phyloP scores from a whole-genome alignment of 2,113 vertebrate genomes.

The Sinocyclocheilus anophthalmus region DNA sequence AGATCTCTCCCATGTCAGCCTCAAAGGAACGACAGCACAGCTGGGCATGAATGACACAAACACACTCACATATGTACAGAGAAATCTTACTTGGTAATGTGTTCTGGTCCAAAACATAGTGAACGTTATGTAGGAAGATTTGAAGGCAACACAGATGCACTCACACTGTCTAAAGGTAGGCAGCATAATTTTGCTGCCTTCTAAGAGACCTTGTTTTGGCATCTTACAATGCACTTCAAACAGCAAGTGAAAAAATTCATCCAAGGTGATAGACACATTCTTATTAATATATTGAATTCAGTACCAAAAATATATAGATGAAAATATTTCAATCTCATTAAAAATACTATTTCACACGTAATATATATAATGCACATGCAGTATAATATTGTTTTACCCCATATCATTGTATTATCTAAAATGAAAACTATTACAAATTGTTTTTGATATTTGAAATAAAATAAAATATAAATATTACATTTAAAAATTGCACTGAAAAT shows the following conservation, averaged over 20 bases:
- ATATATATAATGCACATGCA: too few relatives aligned
- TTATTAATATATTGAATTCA: too few relatives aligned
- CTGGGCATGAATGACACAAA: neutral
- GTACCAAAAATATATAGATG: neutral
- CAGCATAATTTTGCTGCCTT: neutral
- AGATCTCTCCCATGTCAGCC: slow-evolving; percentile 38
- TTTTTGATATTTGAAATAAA: neutral
- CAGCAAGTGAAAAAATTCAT: too few relatives aligned
- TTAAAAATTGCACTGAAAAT: neutral
- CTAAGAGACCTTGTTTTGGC: neutral
- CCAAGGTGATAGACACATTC: too few relatives aligned
- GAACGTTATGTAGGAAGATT: neutral
- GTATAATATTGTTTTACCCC: neutral
- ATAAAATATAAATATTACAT: neutral
- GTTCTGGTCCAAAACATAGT: neutral
- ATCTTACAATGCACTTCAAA: too few relatives aligned
- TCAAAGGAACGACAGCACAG: neutral
- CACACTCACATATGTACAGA: neutral
- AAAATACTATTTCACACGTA: neutral
- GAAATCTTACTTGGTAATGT: neutral
- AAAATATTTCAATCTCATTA: neutral
- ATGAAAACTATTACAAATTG: neutral
- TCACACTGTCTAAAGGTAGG: neutral
- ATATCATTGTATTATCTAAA: neutral
- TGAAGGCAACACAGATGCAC: neutral